Conservation (phyloP, 30 jellyfish, hydroid and myxozoan species). For the Aurelia coerulea region DNA sequence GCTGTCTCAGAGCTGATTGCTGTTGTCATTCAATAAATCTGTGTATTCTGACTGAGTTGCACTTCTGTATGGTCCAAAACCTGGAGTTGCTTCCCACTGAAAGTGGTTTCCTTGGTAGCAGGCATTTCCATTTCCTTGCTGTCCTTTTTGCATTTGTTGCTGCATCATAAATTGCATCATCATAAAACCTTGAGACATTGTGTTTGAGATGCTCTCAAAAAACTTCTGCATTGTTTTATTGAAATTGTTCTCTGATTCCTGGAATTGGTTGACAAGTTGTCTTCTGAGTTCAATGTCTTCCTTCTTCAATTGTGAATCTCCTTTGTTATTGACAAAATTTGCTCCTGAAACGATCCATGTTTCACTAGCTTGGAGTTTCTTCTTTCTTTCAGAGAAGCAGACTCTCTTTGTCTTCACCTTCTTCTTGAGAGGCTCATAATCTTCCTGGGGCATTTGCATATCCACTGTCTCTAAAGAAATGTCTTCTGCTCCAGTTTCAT, state of each 20-base stretch:
- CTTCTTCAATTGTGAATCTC: neutral
- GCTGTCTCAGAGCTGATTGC: too few relatives aligned
- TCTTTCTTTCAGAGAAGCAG: neutral
- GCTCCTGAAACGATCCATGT: neutral
- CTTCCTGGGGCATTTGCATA: neutral
- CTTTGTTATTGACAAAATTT: neutral
- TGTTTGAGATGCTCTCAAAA: neutral
- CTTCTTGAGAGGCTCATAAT: neutral
- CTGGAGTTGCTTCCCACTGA: too few relatives aligned
- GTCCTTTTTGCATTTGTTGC: too few relatives aligned
- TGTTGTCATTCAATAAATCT: too few relatives aligned
- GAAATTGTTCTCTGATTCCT: neutral
- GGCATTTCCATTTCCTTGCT: too few relatives aligned
- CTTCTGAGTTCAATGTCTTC: conserved; percentile 4
- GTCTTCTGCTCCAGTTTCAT: too few relatives aligned
- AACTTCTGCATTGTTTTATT: neutral
- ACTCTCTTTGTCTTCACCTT: neutral
- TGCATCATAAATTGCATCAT: neutral
- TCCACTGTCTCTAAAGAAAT: too few relatives aligned
- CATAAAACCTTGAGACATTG: neutral
- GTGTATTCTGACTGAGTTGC: too few relatives aligned
- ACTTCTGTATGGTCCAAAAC: too few relatives aligned
- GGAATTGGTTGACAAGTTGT: neutral
- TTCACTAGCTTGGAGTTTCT: neutral
- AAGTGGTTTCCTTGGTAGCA: too few relatives aligned